Evolutionary conservation across 2,797 vertebrate species (phyloP).

Genomic region (Fratercula arctica): DNA sequence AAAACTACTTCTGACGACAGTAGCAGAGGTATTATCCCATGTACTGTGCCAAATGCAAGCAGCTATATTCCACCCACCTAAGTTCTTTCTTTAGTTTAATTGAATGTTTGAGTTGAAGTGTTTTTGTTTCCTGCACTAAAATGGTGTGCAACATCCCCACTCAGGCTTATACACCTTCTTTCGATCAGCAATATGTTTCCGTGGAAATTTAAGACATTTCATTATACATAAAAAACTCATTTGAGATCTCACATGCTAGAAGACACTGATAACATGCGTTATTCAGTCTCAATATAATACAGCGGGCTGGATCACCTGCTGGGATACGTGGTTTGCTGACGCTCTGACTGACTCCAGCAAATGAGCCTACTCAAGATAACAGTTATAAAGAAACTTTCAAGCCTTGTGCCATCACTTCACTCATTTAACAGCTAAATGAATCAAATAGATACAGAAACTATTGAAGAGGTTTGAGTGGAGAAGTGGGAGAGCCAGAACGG

Average conservation of each 20-base stretch:
- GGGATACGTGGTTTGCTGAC: background rate
- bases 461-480: conserved; percentile 44
- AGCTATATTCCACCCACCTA: background rate
- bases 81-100: conserved; percentile 34
- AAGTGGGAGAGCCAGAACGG: conserved; percentile 65
- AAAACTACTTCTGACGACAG: background rate
- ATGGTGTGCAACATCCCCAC: background rate
- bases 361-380: background rate
- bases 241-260: conserved; percentile 23
- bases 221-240: background rate
- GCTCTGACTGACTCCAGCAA: background rate
- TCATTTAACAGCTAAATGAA: conserved; percentile 69
- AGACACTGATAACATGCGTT: background rate
- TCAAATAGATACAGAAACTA: conserved; percentile 68
- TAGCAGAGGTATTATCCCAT: background rate
- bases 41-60: background rate
- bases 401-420: conserved; percentile 43
- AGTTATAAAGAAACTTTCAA: conserved; percentile 49
- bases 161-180: background rate
- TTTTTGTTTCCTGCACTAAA: conserved; percentile 16
- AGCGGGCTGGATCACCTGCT: background rate
- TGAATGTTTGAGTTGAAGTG: background rate
- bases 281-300: background rate
- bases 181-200: background rate
- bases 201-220: background rate